phyloP scores from a whole-genome alignment of 2,113 vertebrate genomes.

The Tinamus guttatus region DNA sequence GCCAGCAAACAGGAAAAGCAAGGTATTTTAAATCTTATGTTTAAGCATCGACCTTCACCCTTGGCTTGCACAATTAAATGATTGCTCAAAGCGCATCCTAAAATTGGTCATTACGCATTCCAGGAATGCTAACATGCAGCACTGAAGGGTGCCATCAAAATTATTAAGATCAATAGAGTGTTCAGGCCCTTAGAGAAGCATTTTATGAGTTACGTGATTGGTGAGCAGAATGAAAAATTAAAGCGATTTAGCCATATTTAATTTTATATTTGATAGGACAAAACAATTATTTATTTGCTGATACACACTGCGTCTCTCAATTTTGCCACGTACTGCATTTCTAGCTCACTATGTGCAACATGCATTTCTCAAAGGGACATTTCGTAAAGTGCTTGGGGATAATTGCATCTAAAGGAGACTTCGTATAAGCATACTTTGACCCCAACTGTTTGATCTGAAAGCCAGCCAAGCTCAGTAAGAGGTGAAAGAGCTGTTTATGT shows the following conservation, averaged over 20 bases:
- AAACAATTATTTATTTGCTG: neutral
- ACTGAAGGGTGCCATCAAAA: neutral
- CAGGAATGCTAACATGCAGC: neutral
- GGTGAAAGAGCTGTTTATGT: constrained; percentile 28
- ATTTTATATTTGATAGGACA: neutral
- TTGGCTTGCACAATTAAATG: neutral
- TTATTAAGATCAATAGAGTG: neutral
- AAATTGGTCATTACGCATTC: neutral
- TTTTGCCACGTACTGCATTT: constrained; percentile 14
- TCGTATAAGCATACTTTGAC: constrained; percentile 50
- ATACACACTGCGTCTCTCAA: neutral
- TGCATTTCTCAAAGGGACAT: neutral
- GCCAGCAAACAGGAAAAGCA: neutral
- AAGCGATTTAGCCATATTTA: neutral
- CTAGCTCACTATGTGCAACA: neutral
- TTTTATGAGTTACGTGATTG: neutral
- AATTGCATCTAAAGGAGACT: neutral
- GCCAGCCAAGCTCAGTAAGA: neutral
- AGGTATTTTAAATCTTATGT: neutral
- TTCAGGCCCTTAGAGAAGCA: neutral
- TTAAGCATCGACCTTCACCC: neutral
- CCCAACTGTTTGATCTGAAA: constrained; percentile 24
- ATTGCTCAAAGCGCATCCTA: neutral
- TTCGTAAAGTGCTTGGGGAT: constrained; percentile 22
- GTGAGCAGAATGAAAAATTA: neutral